Evolutionary conservation across 2,113 vertebrate species (phyloP).

Genomic region (Leptobrachium ailaonicum): DNA sequence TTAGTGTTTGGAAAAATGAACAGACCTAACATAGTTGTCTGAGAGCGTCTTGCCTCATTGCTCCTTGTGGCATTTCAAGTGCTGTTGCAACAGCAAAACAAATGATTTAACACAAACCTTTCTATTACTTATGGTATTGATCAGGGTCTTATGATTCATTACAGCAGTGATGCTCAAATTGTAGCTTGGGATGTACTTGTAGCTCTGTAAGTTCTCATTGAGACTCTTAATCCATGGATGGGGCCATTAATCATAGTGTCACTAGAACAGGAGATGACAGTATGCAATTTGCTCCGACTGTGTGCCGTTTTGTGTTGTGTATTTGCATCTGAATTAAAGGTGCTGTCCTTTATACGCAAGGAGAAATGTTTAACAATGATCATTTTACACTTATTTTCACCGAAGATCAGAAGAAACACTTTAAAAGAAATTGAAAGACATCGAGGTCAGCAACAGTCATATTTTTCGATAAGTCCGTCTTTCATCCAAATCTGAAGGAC

Average conservation of each 20-base stretch:
- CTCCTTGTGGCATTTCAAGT: slow-evolving; percentile 44
- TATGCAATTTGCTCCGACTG: slow-evolving; percentile 19
- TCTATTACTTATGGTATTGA: slow-evolving; percentile 50
- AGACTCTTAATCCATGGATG: slow-evolving; percentile 39
- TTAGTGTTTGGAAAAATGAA: slow-evolving; percentile 40
- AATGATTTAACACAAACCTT: slow-evolving; percentile 48
- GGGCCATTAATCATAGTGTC: slow-evolving; percentile 38
- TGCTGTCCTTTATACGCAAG: not conserved
- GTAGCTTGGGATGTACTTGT: slow-evolving; percentile 43
- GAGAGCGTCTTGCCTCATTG: slow-evolving; percentile 41
- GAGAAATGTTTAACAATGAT: no score
- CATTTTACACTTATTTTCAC: no score
- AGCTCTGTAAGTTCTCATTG: slow-evolving; percentile 23
- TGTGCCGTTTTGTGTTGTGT: not conserved
- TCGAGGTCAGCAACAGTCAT: no score
- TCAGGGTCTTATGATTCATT: slow-evolving; percentile 49
- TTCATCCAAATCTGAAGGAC: no score
- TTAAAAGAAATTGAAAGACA: no score
- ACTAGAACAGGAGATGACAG: slow-evolving; percentile 15
- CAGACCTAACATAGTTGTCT: slow-evolving; percentile 36
- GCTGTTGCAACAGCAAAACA: slow-evolving; percentile 44
- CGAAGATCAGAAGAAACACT: no score
- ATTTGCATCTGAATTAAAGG: slow-evolving; percentile 15
- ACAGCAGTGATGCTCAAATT: slow-evolving; percentile 27
- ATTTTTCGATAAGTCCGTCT: no score